Conservation (phyloP, 2,797 vertebrate species). For the Squalus acanthias region DNA sequence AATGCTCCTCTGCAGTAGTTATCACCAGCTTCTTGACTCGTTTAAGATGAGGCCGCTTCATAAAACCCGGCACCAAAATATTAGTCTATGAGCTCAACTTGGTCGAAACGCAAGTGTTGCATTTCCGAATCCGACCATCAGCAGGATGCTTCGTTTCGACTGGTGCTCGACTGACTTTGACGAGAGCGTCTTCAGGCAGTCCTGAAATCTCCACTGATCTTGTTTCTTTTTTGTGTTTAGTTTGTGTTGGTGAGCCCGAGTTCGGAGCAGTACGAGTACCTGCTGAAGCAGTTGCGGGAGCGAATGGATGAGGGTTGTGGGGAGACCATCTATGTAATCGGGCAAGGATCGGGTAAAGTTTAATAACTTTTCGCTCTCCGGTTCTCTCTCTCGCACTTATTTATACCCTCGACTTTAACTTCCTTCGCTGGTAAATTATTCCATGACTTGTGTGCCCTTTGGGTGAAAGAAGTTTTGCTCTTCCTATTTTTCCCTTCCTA, state of each 20-base stretch:
- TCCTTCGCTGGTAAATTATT: background rate
- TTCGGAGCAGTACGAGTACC: constrained; percentile 84
- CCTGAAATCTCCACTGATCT: background rate
- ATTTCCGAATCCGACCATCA: background rate
- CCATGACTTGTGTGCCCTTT: background rate
- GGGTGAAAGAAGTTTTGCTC: background rate
- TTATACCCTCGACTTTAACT: background rate
- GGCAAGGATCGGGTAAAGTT: constrained; percentile 86
- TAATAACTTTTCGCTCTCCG: background rate
- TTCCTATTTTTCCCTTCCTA: background rate
- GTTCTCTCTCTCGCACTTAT: background rate
- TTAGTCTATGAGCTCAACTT: background rate
- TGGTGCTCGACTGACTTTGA: background rate
- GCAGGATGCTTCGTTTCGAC: background rate
- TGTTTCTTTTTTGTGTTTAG: constrained; percentile 57
- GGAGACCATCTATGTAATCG: constrained; percentile 90
- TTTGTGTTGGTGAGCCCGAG: constrained; percentile 85
- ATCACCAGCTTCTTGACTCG: background rate
- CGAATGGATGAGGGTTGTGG: constrained; percentile 86
- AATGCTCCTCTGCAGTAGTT: no score
- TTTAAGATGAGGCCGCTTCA: background rate
- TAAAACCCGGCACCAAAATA: background rate
- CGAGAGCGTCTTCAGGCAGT: background rate
- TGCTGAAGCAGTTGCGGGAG: constrained; percentile 78
- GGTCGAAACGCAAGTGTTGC: background rate